phyloP scores from a whole-genome alignment of 2,797 vertebrate genomes.

The Spizella passerina region DNA sequence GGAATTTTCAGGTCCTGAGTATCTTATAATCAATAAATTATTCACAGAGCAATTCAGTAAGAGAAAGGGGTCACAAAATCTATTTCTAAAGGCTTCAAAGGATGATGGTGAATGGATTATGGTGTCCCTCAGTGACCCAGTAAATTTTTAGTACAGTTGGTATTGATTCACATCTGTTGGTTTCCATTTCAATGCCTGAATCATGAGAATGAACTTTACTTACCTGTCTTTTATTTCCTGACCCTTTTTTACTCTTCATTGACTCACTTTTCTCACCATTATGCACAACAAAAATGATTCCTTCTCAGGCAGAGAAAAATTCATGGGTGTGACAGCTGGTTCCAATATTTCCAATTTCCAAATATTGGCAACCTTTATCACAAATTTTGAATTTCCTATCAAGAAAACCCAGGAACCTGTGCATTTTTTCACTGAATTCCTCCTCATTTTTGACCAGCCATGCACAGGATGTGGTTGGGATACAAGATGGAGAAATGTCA shows the following conservation, averaged over 20 bases:
- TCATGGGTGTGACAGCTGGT: background rate
- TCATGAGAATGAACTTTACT: background rate
- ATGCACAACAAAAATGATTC: background rate
- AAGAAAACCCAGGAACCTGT: background rate
- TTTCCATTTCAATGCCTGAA: background rate
- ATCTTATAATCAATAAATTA: background rate
- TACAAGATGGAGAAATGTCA: background rate
- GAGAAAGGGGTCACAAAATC: background rate
- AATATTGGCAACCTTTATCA: background rate
- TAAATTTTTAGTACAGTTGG: background rate
- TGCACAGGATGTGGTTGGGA: background rate
- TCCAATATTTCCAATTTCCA: background rate
- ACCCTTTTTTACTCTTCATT: background rate
- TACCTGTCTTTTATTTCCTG: background rate
- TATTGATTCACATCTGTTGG: background rate
- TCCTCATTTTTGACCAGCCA: background rate
- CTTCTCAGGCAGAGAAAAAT: background rate
- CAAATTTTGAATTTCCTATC: background rate
- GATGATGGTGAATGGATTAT: background rate
- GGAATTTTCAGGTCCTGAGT: background rate
- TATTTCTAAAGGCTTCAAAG: background rate
- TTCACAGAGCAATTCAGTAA: background rate
- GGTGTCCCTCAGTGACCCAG: background rate
- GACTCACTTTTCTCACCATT: background rate
- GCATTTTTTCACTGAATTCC: background rate